Evolutionary conservation across 2,797 vertebrate species (phyloP).

Genomic region (Lepidocolaptes lacrymiger): DNA sequence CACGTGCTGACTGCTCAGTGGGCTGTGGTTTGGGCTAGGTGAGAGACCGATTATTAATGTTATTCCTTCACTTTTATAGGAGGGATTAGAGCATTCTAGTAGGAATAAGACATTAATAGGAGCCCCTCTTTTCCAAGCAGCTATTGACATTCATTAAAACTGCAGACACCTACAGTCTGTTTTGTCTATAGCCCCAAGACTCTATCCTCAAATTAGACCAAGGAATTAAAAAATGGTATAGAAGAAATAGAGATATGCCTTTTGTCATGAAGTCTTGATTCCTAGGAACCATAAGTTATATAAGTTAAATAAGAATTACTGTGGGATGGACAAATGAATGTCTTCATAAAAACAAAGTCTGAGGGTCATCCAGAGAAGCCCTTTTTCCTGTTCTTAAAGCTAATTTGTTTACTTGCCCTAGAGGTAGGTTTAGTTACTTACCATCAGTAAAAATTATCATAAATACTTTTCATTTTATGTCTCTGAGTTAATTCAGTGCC

Average conservation of each 20-base stretch:
- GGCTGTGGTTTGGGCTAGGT: not conserved
- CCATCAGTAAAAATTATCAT: slow-evolving; percentile 48
- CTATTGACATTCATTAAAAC: not conserved
- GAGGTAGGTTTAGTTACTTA: slow-evolving; percentile 30
- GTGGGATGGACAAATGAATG: not conserved
- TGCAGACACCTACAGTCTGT: not conserved
- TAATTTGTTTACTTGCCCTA: slow-evolving; percentile 25
- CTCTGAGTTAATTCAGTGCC: slow-evolving; percentile 58
- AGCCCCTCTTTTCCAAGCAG: not conserved
- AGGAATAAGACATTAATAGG: not conserved
- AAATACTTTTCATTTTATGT: slow-evolving; percentile 23
- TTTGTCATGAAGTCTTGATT: not conserved
- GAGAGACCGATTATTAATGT: not conserved
- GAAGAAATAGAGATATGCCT: not conserved
- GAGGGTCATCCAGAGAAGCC: not conserved
- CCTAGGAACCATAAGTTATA: not conserved
- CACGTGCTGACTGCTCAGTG: not conserved
- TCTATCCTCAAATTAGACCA: not conserved
- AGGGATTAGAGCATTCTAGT: not conserved
- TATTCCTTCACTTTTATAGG: not conserved
- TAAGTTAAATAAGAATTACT: not conserved
- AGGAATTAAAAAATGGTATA: not conserved
- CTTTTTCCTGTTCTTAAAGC: not conserved
- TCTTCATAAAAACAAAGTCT: not conserved
- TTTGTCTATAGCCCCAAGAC: not conserved